Evolutionary conservation across 1,140 invertebrate genomes (phyloP).

Genomic region (Whitmania pigra): DNA sequence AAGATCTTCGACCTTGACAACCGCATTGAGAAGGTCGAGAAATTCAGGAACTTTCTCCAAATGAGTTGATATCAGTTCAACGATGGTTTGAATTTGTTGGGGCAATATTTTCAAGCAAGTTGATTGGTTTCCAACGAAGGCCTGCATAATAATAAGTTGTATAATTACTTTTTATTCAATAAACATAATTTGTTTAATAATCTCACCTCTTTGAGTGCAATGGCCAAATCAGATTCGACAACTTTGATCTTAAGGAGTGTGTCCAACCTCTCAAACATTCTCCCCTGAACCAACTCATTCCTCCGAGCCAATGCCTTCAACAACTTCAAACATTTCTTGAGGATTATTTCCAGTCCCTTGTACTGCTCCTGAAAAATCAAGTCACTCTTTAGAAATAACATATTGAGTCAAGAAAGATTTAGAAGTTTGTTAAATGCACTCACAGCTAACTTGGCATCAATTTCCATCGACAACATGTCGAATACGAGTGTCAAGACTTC

Average conservation of each 20-base stretch:
- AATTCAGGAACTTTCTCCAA: slow-evolving; percentile 26
- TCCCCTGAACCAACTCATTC: slow-evolving; percentile 34
- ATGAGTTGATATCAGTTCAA: slow-evolving; percentile 20
- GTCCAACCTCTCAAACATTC: slow-evolving; percentile 38
- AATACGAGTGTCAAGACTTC: slow-evolving; percentile 27
- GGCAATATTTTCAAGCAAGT: slow-evolving; percentile 26
- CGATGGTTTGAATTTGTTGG: slow-evolving; percentile 26
- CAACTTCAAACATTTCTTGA: slow-evolving; percentile 34
- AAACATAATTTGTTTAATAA: background rate
- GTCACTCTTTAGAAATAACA: background rate
- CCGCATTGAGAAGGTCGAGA: slow-evolving; percentile 25
- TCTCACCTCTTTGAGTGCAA: slow-evolving; percentile 36
- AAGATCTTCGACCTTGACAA: slow-evolving; percentile 26
- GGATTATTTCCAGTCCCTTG: slow-evolving; percentile 30
- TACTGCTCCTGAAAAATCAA: slow-evolving; percentile 34
- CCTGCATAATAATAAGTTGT: slow-evolving; percentile 12
- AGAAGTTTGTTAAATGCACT: background rate
- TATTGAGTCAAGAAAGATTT: background rate
- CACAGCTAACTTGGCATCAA: slow-evolving; percentile 37
- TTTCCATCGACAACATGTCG: slow-evolving; percentile 35
- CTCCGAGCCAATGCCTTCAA: slow-evolving; percentile 32
- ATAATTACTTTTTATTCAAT: background rate
- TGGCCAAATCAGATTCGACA: slow-evolving; percentile 33
- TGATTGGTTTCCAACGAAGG: slow-evolving; percentile 25
- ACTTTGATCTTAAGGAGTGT: slow-evolving; percentile 33